Evolutionary conservation across 2,888 invertebrate genomes (phyloP), one percentile per base, ranked within the genome.

Genomic region (Agriopis marginaria): DNA sequence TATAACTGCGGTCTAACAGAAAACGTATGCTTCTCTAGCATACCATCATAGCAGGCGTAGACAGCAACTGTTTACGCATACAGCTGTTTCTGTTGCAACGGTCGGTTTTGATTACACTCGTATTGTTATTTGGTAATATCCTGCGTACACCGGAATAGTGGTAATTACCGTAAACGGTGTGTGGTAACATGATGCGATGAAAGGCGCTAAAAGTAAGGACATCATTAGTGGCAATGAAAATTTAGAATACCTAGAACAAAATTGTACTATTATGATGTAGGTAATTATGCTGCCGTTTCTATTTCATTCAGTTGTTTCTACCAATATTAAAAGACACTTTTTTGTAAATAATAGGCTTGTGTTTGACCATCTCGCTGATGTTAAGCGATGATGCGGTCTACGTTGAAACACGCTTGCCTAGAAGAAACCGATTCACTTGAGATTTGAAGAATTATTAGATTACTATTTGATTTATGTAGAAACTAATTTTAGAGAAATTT

Each of bases 71-170:
- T 45, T 8, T n/a, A 40, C 60, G 54, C 7, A 45, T 11, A n/a
- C 45, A 32, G 17, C 42, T 44, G 56, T 23, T 39, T 42, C 80
- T 85, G 85, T 85, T 85, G 73, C 76, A 86, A 79, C 75, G 78
- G 78, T 71, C 71, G 82, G 86, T 87, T 86, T 87, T 86, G 75
- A 84, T 88, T 87, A 85, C 87, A 85, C 79, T 79, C 75, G 72
- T 73, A 77, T 77, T 80, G 79, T 80, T 77, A 77, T 87, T 85
- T 85, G 78, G 88, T 86, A 89, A 89, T 82, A 86, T 88, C 87
- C 87, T 84, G 77, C 71, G 50, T 58, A 72, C 71, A 73, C 76
- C 76, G 75, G 75, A 71, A 67, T 73, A 55, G 66, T 53, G 59
- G 72, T 73, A 74, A 73, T 76, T 73, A 66, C 70, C 50, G 39